Evolutionary conservation across 2,888 invertebrate species (phyloP).

Genomic region (Zygothrica quintamaculata): DNA sequence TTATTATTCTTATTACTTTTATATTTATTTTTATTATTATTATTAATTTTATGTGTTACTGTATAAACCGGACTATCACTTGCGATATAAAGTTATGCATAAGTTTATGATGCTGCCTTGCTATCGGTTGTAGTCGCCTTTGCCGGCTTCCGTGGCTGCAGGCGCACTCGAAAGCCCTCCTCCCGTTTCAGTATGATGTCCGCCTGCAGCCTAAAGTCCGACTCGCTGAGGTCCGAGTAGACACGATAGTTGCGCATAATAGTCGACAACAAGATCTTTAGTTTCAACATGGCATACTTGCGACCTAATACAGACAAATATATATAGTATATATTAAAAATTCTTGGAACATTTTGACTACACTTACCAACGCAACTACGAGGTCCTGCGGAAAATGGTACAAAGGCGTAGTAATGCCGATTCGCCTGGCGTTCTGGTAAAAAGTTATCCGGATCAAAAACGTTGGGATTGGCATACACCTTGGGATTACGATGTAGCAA

Average conservation of each 20-base stretch:
- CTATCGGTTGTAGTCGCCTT: conserved; percentile 48
- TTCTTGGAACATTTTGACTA: neutral
- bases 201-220: conserved; percentile 89
- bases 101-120: conserved; percentile 59
- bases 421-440: conserved; percentile 91
- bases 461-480: conserved; percentile 90
- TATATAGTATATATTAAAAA: neutral
- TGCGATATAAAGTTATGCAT: conserved; percentile 54
- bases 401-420: conserved; percentile 92
- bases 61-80: conserved; percentile 75
- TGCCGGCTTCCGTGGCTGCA: conserved; percentile 86
- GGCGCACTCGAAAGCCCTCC: conserved; percentile 90
- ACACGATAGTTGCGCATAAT: conserved; percentile 90
- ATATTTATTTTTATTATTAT: conserved; percentile 29
- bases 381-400: conserved; percentile 93
- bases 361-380: conserved; percentile 91
- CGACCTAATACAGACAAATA: conserved; percentile 87
- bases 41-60: conserved; percentile 54
- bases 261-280: conserved; percentile 91
- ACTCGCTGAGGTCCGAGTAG: conserved; percentile 88
- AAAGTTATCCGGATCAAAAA: conserved; percentile 94
- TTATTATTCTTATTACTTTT: too few species aligned
- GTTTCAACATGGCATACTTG: conserved; percentile 92
- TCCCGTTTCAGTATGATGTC: conserved; percentile 92
- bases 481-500: conserved; percentile 89